A percentile compares a stretch with the other conserved stretches of the same genome.
These are phyloP conservation scores for Dendrolimus pini DNA, from an alignment of 2,888 invertebrate genomes.

Conservation along the genomic window DNA sequence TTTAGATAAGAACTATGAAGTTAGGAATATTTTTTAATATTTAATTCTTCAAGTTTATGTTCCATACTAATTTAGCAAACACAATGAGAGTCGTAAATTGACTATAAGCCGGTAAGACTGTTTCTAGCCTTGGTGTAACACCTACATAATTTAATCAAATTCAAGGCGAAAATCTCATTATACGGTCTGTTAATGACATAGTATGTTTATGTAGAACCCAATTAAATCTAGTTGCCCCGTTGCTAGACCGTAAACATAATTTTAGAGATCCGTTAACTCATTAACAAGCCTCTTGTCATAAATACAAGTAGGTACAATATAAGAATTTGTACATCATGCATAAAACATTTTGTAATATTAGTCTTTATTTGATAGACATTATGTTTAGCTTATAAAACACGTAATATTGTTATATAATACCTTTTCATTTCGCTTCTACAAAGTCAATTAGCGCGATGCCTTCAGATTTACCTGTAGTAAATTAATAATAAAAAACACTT, in stretches of 20 bases:
- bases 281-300: background rate
- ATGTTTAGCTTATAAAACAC: too few species aligned
- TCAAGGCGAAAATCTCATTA: conserved; percentile 16
- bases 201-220: conserved; percentile 26
- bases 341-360: too few species aligned
- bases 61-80: background rate
- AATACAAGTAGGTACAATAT: too few species aligned
- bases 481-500: too few species aligned
- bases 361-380: too few species aligned
- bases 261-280: background rate
- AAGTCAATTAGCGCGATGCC: too few species aligned
- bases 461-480: too few species aligned
- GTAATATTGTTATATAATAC: too few species aligned
- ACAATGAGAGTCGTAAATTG: background rate
- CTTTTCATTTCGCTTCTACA: too few species aligned
- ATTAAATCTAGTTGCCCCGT: conserved; percentile 33
- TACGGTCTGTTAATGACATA: conserved; percentile 41
- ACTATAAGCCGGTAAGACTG: background rate
- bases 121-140: background rate
- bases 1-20: too few species aligned
- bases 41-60: background rate
- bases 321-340: too few species aligned
- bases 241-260: conserved; percentile 26
- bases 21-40: too few species aligned
- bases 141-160: background rate